These are phyloP conservation scores for Scolanthus callimorphus DNA, from an alignment of 92 coral and sea anemone species.

Conservation along the genomic window DNA sequence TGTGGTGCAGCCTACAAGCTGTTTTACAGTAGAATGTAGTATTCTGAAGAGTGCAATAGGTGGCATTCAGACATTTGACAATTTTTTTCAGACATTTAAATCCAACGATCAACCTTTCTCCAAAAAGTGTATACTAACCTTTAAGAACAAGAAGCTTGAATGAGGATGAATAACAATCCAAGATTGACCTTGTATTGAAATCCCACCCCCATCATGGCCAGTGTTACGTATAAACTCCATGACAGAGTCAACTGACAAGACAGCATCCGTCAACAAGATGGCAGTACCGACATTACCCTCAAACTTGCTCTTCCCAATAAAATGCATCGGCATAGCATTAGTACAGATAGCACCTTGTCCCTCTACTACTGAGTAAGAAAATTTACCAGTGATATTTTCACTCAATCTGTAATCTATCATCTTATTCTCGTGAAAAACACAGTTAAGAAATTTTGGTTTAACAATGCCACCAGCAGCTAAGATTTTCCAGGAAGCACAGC, in stretches of 20 bases:
- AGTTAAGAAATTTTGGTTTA: constrained; percentile 20
- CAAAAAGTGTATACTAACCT: constrained; percentile 32
- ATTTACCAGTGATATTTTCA: constrained; percentile 5
- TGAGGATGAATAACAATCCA: constrained; percentile 50
- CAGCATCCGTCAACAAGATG: constrained; percentile 44
- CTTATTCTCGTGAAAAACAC: constrained; percentile 12
- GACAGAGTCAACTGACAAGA: constrained; percentile 31
- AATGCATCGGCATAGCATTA: constrained; percentile 38
- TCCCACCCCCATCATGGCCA: constrained; percentile 70
- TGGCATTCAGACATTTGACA: no score
- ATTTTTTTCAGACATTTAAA: no score
- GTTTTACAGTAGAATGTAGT: no score
- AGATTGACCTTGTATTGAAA: constrained; percentile 53
- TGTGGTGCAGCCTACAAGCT: no score
- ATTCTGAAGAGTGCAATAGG: no score
- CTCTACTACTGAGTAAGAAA: constrained; percentile 32
- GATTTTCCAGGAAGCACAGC: constrained; percentile 52
- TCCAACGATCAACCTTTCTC: no score
- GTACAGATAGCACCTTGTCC: constrained; percentile 50
- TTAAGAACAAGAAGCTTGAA: constrained; percentile 41
- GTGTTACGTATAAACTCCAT: constrained; percentile 47
- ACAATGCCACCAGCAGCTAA: constrained; percentile 36
- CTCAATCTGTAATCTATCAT: constrained; percentile 9
- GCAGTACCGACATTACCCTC: constrained; percentile 46
- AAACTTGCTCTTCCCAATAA: constrained; percentile 28